Conservation (phyloP, 2,113 vertebrate species). For the Phocoena sinus region DNA sequence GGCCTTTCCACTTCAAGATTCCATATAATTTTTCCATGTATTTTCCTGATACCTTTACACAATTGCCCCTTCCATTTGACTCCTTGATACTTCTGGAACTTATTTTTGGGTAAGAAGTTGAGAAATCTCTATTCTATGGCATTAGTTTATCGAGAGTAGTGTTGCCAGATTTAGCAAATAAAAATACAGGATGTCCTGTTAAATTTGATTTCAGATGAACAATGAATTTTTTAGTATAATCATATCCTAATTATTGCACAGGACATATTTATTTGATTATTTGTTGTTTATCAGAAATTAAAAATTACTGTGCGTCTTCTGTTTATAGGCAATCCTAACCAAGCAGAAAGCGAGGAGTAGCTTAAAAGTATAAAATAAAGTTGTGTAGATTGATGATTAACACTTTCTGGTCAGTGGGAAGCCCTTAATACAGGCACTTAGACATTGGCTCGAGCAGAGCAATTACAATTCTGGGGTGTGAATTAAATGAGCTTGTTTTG, state of each 20-base stretch:
- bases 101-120: background rate
- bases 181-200: background rate
- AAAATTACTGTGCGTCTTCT: background rate
- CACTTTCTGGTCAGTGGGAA: constrained; percentile 39
- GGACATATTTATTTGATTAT: background rate
- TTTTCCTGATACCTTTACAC: background rate
- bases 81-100: background rate
- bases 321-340: background rate
- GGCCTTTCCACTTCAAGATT: background rate
- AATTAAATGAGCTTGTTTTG: constrained; percentile 64
- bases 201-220: constrained; percentile 24
- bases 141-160: background rate
- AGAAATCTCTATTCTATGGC: background rate
- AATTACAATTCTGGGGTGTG: constrained; percentile 55
- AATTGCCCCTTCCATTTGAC: background rate
- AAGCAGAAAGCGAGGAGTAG: background rate
- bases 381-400: constrained; percentile 47
- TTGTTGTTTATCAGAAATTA: background rate
- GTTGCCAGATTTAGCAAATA: background rate
- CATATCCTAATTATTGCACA: background rate
- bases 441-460: constrained; percentile 10
- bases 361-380: constrained; percentile 20
- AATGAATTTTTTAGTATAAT: background rate
- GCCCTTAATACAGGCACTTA: constrained; percentile 49
- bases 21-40: background rate